These are phyloP conservation scores for Centropus unirufus DNA, from an alignment of 2,113 vertebrate species.

Conservation along the genomic window DNA sequence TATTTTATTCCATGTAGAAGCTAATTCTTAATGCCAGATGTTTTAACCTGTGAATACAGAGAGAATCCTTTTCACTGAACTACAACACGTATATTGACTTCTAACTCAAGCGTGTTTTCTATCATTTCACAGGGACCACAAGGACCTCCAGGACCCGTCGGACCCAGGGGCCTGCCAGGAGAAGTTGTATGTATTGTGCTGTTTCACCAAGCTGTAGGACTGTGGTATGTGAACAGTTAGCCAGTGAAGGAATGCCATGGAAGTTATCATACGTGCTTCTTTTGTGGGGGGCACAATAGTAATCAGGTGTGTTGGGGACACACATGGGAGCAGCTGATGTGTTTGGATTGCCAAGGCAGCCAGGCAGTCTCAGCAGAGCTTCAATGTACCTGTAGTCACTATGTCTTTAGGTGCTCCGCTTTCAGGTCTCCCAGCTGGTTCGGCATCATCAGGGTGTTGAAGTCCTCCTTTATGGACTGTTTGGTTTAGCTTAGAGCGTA, in stretches of 20 bases:
- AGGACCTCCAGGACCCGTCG: conserved; percentile 83
- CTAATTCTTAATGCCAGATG: background rate
- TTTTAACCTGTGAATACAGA: background rate
- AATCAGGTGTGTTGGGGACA: no score
- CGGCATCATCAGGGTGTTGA: background rate
- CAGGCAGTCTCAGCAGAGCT: background rate
- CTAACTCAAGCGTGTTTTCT: background rate
- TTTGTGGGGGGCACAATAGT: background rate
- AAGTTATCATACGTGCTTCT: background rate
- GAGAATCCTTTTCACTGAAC: background rate
- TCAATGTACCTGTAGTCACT: background rate
- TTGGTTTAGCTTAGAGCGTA: background rate
- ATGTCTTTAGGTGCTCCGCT: fast-evolving
- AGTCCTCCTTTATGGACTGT: background rate
- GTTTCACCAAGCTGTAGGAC: background rate
- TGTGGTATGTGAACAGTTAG: background rate
- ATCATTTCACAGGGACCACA: conserved; percentile 82
- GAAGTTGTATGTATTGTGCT: conserved; percentile 80
- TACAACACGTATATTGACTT: background rate
- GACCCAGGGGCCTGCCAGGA: conserved; percentile 86
- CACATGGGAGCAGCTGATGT: no score
- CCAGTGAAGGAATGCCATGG: background rate
- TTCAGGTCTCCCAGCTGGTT: background rate
- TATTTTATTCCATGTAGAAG: background rate
- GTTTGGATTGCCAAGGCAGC: background rate